A percentile compares a stretch with the other conserved stretches of the same genome.
phyloP scores from a whole-genome alignment of 2,888 invertebrate genomes.

The Melanostoma mellinum region DNA sequence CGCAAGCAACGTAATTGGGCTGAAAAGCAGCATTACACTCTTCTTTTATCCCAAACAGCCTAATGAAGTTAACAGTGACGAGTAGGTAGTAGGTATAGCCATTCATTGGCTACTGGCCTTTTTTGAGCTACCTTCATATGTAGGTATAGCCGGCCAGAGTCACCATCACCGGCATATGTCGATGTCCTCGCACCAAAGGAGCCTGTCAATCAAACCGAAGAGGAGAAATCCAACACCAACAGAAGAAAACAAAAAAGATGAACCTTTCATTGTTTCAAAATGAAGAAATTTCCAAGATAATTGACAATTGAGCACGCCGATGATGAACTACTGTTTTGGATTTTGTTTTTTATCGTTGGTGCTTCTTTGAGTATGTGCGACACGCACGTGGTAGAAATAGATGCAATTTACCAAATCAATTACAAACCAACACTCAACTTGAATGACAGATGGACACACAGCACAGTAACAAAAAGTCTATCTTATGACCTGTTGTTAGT shows the following conservation, averaged over 20 bases:
- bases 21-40: constrained; percentile 45
- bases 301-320: constrained; percentile 54
- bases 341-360: constrained; percentile 6
- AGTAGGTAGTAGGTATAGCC: constrained; percentile 32
- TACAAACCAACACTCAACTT: constrained; percentile 28
- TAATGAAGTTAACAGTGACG: constrained; percentile 68
- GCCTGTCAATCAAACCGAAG: constrained; percentile 58
- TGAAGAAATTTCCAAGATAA: constrained; percentile 57
- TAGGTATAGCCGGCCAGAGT: neutral
- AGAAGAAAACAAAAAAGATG: constrained; percentile 1
- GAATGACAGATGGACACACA: constrained; percentile 14
- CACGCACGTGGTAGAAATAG: constrained; percentile 48
- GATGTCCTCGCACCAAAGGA: constrained; percentile 38
- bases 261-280: constrained; percentile 43
- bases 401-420: constrained; percentile 57
- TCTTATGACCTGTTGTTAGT: constrained; percentile 37
- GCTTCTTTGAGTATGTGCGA: neutral
- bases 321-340: constrained; percentile 38
- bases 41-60: constrained; percentile 18
- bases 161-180: constrained; percentile 24
- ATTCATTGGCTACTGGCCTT: constrained; percentile 47
- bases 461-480: constrained; percentile 19
- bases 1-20: constrained; percentile 64
- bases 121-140: neutral
- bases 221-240: constrained; percentile 57